A percentile compares a stretch with the other conserved stretches of the same genome.
Conservation (phyloP, 1,140 invertebrate species). For the Drosophila simulans region DNA sequence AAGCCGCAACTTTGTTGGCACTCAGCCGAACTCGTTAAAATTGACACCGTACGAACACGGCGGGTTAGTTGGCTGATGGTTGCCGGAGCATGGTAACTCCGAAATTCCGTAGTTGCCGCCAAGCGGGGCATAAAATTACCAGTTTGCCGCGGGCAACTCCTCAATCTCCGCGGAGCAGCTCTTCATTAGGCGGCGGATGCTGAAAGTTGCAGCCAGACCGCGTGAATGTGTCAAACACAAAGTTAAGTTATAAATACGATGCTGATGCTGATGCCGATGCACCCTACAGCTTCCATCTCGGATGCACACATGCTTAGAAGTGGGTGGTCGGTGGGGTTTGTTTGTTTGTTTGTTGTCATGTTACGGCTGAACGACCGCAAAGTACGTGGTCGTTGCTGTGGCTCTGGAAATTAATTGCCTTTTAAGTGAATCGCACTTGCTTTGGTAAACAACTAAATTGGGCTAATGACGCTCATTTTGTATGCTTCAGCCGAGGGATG, state of each 20-base stretch:
- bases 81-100: constrained; percentile 1
- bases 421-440: constrained; percentile 84
- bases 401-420: constrained; percentile 84
- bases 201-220: constrained; percentile 62
- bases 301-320: constrained; percentile 28
- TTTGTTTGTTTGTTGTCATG: constrained; percentile 76
- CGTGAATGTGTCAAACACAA: constrained; percentile 81
- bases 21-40: constrained; percentile 65
- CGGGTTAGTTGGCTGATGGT: neutral
- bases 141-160: constrained; percentile 34
- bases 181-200: constrained; percentile 60
- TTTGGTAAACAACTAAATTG: constrained; percentile 84
- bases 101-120: constrained; percentile 30
- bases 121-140: constrained; percentile 78
- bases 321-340: constrained; percentile 2
- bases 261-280: constrained; percentile 22
- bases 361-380: constrained; percentile 82
- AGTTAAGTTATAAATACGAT: constrained; percentile 82
- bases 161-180: constrained; percentile 19
- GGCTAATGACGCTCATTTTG: constrained; percentile 84
- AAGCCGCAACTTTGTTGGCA: constrained; percentile 61
- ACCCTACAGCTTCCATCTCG: constrained; percentile 28
- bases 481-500: constrained; percentile 50
- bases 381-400: constrained; percentile 75
- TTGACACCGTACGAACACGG: constrained; percentile 29